phyloP scores from a whole-genome alignment of 2,888 invertebrate species.

The Zelleria hepariella region DNA sequence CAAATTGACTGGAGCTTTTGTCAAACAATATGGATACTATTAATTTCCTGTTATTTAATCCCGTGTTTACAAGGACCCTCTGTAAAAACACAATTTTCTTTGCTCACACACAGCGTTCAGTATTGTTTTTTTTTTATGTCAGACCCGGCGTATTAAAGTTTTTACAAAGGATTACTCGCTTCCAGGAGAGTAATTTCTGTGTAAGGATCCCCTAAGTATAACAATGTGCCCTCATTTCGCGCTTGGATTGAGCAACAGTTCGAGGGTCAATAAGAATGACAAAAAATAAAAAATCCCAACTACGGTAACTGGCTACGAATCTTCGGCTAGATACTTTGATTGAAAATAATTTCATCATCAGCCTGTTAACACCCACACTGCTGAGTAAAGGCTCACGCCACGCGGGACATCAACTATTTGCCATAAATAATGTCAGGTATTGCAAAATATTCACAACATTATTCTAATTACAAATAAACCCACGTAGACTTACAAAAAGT shows the following conservation, averaged over 20 bases:
- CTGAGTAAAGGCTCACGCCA: too few relatives aligned
- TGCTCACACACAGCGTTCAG: not conserved
- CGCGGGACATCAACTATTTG: too few relatives aligned
- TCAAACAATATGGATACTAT: too few relatives aligned
- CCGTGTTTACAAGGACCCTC: not conserved
- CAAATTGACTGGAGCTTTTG: too few relatives aligned
- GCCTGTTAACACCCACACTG: too few relatives aligned
- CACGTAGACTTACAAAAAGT: too few relatives aligned
- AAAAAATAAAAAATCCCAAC: not conserved
- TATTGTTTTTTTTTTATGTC: not conserved
- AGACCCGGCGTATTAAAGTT: conserved; percentile 36
- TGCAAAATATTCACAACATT: too few relatives aligned
- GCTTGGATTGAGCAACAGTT: conserved; percentile 33
- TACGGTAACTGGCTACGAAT: not conserved
- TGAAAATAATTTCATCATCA: too few relatives aligned
- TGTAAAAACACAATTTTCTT: not conserved
- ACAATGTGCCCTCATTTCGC: conserved; percentile 50
- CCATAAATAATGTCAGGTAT: too few relatives aligned
- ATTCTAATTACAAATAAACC: too few relatives aligned
- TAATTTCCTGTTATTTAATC: too few relatives aligned
- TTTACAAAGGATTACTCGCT: conserved; percentile 39
- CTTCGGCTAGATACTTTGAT: too few relatives aligned
- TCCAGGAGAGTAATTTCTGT: not conserved
- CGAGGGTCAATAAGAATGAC: conserved; percentile 48
- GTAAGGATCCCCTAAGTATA: conserved; percentile 16